Conservation (phyloP, 2,113 vertebrate genomes). For the Mirounga angustirostris region DNA sequence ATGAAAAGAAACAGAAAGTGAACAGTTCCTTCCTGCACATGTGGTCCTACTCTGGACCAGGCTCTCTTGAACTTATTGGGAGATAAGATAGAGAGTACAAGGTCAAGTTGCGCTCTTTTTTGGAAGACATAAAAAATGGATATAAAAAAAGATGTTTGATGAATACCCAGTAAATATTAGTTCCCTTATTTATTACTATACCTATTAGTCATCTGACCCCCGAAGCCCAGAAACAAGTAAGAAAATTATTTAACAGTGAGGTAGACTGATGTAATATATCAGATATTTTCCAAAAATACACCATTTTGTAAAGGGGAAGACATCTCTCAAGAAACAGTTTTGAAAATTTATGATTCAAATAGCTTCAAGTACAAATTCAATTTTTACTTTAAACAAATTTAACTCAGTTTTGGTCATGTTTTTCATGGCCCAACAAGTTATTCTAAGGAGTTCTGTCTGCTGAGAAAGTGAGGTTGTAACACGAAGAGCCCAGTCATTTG, state of each 20-base stretch:
- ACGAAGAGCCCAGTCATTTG: accelerated
- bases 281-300: background rate
- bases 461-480: background rate
- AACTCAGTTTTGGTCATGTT: background rate
- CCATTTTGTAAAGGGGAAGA: background rate
- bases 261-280: background rate
- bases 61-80: background rate
- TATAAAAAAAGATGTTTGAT: background rate
- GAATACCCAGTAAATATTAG: background rate
- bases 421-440: background rate
- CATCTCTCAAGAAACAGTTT: background rate
- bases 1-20: background rate
- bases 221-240: background rate
- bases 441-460: background rate
- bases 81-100: background rate
- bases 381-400: slow-evolving; percentile 21
- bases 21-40: background rate
- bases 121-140: background rate
- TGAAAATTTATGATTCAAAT: background rate
- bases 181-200: background rate
- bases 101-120: background rate
- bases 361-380: background rate
- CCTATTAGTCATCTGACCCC: background rate
- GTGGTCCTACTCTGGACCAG: background rate
- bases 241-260: background rate